Evolutionary conservation across 2,113 vertebrate genomes (phyloP).

Genomic region (Halcyon malimbica): DNA sequence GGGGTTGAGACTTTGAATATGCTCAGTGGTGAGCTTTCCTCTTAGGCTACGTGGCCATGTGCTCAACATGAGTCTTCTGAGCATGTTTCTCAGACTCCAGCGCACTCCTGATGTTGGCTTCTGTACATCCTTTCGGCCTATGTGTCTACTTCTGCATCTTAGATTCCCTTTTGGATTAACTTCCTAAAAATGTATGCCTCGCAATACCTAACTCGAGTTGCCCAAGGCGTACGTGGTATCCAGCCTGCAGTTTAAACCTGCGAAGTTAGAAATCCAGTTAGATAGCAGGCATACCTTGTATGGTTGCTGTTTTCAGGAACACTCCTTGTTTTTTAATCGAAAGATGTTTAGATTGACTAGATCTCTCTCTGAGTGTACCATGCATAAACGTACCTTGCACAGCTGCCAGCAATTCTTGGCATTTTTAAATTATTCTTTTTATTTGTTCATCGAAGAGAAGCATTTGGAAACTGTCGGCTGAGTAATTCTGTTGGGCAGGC

Average conservation of each 20-base stretch:
- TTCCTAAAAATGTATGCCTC: background rate
- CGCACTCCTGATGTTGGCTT: background rate
- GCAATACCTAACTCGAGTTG: background rate
- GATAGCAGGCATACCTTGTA: accelerated
- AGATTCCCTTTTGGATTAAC: background rate
- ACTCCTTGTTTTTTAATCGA: background rate
- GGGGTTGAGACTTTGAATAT: background rate
- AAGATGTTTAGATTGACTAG: background rate
- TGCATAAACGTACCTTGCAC: background rate
- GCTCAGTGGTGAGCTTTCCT: background rate
- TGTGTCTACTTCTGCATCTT: background rate
- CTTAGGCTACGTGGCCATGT: accelerated
- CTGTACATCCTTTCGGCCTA: accelerated
- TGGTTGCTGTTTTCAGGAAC: background rate
- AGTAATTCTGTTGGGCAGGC: constrained; percentile 55
- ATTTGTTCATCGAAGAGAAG: constrained; percentile 48
- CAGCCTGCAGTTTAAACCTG: background rate
- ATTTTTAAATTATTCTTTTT: constrained; percentile 39
- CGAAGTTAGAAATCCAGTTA: background rate
- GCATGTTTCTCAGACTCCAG: background rate
- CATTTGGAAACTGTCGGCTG: constrained; percentile 18
- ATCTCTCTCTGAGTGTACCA: background rate
- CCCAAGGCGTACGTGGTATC: background rate
- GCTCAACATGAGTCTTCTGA: background rate
- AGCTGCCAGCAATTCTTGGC: background rate